Evolutionary conservation across 35 echinoderm and acorn worm species (phyloP), one percentile per base, ranked within the genome.

Genomic region (Eucidaris tribuloides): DNA sequence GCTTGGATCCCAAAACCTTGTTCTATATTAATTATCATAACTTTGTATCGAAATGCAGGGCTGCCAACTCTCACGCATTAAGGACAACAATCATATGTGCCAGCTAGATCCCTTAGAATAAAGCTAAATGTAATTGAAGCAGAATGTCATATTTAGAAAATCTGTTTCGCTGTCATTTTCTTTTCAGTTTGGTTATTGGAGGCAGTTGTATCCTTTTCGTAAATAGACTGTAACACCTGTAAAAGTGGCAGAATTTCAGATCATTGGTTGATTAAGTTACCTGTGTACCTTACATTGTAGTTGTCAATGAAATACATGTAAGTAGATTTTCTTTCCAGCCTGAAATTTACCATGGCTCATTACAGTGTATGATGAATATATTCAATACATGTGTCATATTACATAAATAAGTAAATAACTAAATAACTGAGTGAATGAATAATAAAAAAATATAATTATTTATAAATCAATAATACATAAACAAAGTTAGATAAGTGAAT

Each of bases 131-230:
- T 71, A 0, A 74, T 44, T 35, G 46, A 49, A n/a, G n/a, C 24
- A 20, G 71, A 76, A 11, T 76, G 19, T 76, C 38, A 42, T 65
- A 0, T 1, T 45, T 72, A 49, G 7, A 22, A 33, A 18, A 58
- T 79, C 42, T 62, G 22, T 49, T 84, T 9, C 45, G 54, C 49
- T 48, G 7, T 77, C 81, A 79, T 84, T 30, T 55, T 49, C 11
- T 77, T 55, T 76, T 13, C 34, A 97, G 89, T 19, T 84, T 97
- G 29, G 89, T 97, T 4, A 85, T 97, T 65, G 94, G 94, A 80
- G 94, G 89, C 44, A 97, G 94, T 70, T 92, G 92, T 96, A 96
- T 96, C 92, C 92, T 96, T 96, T 71, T 3, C 30, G 37, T 7
- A 64, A 31, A 5, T 64, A 2, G 6, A n/a, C 23, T 25, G 3